phyloP scores from a whole-genome alignment of 2,113 vertebrate genomes.

The cattle (Bos taurus) region DNA sequence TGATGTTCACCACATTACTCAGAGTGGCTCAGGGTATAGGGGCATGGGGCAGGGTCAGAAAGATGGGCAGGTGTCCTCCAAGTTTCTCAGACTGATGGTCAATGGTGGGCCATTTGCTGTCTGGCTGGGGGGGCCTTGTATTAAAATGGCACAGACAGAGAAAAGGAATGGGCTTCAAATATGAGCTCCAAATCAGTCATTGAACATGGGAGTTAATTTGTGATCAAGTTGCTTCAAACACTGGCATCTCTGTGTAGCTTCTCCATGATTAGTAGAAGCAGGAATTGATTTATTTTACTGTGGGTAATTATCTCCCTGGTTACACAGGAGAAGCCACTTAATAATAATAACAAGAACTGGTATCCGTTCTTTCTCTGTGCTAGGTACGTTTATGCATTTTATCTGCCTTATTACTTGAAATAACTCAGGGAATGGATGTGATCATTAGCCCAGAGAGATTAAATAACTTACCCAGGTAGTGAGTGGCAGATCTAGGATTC shows the following conservation, averaged over 20 bases:
- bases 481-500: not conserved
- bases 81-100: not conserved
- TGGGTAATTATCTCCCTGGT: not conserved
- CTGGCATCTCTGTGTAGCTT: not conserved
- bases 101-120: not conserved
- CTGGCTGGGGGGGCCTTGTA: not conserved
- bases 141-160: not conserved
- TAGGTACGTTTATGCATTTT: not conserved
- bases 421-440: not conserved
- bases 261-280: not conserved
- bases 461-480: not conserved
- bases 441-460: not conserved
- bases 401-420: not conserved
- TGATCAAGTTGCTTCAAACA: not conserved
- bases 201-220: not conserved
- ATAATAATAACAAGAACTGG: not conserved
- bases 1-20: not conserved
- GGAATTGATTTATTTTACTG: not conserved
- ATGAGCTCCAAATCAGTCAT: not conserved
- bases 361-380: not conserved
- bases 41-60: too few species aligned
- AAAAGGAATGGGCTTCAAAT: not conserved
- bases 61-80: not conserved
- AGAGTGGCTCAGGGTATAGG: not conserved
- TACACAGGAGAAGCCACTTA: not conserved